These are phyloP conservation scores for Tinamus major DNA, from an alignment of 2,797 vertebrate species.

Conservation along the genomic window DNA sequence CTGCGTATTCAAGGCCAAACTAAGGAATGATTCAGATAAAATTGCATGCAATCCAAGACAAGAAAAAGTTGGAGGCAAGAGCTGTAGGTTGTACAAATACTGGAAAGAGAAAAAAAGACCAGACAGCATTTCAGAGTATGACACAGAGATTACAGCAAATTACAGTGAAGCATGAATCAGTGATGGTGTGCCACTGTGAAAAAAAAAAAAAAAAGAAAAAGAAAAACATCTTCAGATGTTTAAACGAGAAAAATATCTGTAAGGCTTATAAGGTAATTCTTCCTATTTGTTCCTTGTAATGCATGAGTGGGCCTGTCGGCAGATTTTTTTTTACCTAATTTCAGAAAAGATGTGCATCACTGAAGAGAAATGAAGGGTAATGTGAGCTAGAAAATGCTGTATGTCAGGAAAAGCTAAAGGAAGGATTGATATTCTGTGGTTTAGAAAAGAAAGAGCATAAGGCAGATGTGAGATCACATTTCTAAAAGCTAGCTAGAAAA, in stretches of 20 bases:
- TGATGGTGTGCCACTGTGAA: not conserved
- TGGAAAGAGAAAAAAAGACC: not conserved
- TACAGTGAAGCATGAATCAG: not conserved
- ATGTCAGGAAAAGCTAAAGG: not conserved
- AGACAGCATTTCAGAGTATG: not conserved
- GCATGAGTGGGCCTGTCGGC: not conserved
- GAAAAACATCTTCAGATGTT: not conserved
- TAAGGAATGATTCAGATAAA: not conserved
- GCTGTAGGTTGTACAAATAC: not conserved
- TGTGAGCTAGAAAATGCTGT: not conserved
- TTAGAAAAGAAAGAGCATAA: not conserved
- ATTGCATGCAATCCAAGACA: not conserved
- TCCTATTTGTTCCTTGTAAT: not conserved
- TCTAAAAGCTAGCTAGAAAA: not conserved
- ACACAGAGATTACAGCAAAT: not conserved
- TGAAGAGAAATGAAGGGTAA: not conserved
- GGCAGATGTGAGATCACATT: not conserved
- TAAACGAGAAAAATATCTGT: not conserved
- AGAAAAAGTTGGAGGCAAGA: not conserved
- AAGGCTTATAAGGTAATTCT: not conserved
- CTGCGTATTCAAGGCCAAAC: not conserved
- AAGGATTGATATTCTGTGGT: not conserved
- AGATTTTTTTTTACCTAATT: not conserved
- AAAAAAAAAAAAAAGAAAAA: not conserved
- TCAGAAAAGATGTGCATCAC: not conserved